Evolutionary conservation across 2,113 vertebrate genomes (phyloP), one percentile per base, ranked within the genome.

Genomic region (Labeo catla): DNA sequence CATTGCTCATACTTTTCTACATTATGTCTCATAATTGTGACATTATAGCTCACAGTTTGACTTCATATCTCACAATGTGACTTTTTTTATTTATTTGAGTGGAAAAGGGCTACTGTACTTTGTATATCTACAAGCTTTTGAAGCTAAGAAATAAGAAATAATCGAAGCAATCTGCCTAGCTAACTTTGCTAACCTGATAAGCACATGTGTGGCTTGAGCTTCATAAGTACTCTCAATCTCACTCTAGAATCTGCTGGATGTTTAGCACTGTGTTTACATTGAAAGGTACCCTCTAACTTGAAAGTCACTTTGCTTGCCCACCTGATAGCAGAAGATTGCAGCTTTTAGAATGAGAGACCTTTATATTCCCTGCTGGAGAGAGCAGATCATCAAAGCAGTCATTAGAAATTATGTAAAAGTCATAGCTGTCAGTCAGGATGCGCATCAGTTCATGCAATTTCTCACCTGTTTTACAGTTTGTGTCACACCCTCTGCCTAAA

Each of bases 401-500:
- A 39, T 39, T 43, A 57, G 52, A 78, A 39, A 9, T 8, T 39
- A n/a, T 80, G 1, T 13, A 61, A 21, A 78, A 78, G 9, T 45
- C 19, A 43, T 39, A 80, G 34, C 36, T 80, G 77, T 45, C 54
- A 80, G 77, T 80, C 54, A 63, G 34, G 19, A 4, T 19, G 23
- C 8, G 2, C 23, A 61, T 61, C 39, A 59, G 19, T 80, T 80
- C 54, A 57, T 19, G 28, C 13, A 78, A 15, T 45, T 63, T 74
- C 43, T 79, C 90, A 91, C 89, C 81, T 89, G 80, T 84, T 91
- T 89, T 84, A 86, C 68, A 83, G 72, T 77, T 47, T 89, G 87
- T 81, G 76, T 74, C 83, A 76, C 76, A 89, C 88, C 23, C n/a
- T 89, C 83, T 5, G 83, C 76, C 90, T 91, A 57, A 83, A 89